Base-by-base conservation (phyloP, 53 echinoderm and acorn worm genomes). In the Temnopleurus reevesii region DNA sequence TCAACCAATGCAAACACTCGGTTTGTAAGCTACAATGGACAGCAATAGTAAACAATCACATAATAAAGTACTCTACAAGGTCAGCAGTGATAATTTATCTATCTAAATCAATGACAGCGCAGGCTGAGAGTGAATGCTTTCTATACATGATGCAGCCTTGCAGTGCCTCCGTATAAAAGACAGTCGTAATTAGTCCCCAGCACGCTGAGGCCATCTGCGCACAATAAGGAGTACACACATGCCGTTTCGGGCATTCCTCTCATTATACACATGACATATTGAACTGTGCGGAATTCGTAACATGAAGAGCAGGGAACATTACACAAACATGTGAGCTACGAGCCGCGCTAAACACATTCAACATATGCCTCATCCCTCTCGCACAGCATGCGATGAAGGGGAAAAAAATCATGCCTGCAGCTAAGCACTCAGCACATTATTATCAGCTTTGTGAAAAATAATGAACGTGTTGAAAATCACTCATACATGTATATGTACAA, bases 261-360 rank as follows among this genome's bases (percentile, higher is more conserved):
- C 51, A 87, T 87, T 87, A 87, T 87, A 87, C 88, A 87, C 88
- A 87, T 87, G 88, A 87, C 88, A 87, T 71, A 87, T 87, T 87
- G 88, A 87, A 87, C 88, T 87, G 88, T 87, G 88, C 71, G 88
- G 88, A 87, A 87, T 87, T 66, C 51, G 88, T 87, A 87, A 87
- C 88, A 87, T 87, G 88, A 87, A 66, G 66, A 87, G 88, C 79
- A 53, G 71, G 30, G 88, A 87, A 87, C 88, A 87, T 87, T 87
- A 87, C 88, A 66, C 71, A 87, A 87, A 87, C 88, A 87, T 87
- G 88, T 66, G 71, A 66, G 88, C 88, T 87, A 87, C 51, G 88
- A 87, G 51, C 88, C 71, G 38, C 34, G 53, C 34, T 66, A 66
- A 87, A 66, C 88, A 38, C 71, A 66, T 87, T 54, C 88, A 87